Evolutionary conservation across 1,140 invertebrate species (phyloP).

Genomic region (Brachionus rubens): DNA sequence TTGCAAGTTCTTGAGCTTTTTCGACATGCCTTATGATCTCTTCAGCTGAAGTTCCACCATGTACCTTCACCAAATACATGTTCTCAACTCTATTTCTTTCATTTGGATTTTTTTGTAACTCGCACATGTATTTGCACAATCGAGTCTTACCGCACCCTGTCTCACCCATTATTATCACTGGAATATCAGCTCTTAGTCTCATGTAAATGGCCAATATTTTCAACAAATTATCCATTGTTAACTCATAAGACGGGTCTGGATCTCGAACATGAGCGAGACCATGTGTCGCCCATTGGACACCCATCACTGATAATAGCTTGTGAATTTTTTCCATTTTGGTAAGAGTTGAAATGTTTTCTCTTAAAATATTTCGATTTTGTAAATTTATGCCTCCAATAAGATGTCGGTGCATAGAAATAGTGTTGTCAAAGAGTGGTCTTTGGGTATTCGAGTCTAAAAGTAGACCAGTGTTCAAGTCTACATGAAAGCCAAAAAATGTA

Average conservation of each 20-base stretch:
- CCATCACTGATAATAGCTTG: slow-evolving; percentile 19
- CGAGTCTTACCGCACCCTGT: slow-evolving; percentile 56
- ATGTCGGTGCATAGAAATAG: neutral
- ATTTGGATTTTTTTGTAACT: slow-evolving; percentile 8
- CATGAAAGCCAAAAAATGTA: slow-evolving; percentile 36
- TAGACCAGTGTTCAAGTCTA: neutral
- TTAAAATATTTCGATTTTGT: slow-evolving; percentile 26
- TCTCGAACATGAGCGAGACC: neutral
- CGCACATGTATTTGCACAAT: slow-evolving; percentile 11
- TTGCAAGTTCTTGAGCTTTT: slow-evolving; percentile 51
- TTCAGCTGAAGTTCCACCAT: slow-evolving; percentile 53
- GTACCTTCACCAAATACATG: slow-evolving; percentile 50
- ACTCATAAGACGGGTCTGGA: slow-evolving; percentile 50
- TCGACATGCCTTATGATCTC: slow-evolving; percentile 53
- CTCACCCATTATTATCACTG: slow-evolving; percentile 58
- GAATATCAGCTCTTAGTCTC: slow-evolving; percentile 54
- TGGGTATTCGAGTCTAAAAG: neutral
- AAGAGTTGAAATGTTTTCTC: neutral
- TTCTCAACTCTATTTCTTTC: neutral
- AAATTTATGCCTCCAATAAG: neutral
- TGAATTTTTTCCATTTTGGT: slow-evolving; percentile 36
- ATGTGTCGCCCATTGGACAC: neutral
- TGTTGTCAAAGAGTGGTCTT: neutral
- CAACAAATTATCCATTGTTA: slow-evolving; percentile 56
- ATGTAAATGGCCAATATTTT: slow-evolving; percentile 58